Conservation (phyloP, 2,797 vertebrate species). For the Thripadectes ignobilis region DNA sequence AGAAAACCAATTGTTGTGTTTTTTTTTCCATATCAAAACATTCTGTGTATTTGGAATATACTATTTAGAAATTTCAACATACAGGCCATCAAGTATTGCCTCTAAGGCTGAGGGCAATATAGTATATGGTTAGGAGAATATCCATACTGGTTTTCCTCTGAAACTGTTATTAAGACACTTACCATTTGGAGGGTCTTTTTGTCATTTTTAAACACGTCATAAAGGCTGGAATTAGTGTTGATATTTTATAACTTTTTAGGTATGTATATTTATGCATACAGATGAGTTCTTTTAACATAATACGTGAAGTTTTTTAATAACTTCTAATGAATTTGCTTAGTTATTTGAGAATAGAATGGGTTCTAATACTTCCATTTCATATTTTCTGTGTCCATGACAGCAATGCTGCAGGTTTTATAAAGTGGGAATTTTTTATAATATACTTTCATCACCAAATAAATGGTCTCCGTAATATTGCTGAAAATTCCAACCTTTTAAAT, state of each 20-base stretch:
- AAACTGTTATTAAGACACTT: neutral
- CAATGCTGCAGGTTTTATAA: neutral
- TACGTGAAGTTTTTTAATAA: neutral
- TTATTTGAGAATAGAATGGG: neutral
- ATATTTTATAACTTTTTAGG: neutral
- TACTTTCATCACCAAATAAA: neutral
- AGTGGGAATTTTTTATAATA: neutral
- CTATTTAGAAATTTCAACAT: neutral
- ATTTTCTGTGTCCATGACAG: neutral
- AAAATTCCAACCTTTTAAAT: neutral
- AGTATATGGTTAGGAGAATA: neutral
- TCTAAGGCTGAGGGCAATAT: neutral
- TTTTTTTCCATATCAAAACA: neutral
- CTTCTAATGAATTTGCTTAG: neutral
- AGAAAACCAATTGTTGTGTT: rapidly evolving
- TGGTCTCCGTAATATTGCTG: neutral
- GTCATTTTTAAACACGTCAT: neutral
- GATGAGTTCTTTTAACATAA: neutral
- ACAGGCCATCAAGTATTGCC: neutral
- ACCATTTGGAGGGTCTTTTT: neutral
- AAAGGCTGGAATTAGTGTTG: neutral
- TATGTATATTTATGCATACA: neutral
- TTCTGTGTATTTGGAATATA: neutral
- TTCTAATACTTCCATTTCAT: neutral
- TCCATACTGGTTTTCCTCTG: neutral